Base-by-base conservation (phyloP, 2,797 vertebrate genomes). In the Hemitrygon akajei region DNA sequence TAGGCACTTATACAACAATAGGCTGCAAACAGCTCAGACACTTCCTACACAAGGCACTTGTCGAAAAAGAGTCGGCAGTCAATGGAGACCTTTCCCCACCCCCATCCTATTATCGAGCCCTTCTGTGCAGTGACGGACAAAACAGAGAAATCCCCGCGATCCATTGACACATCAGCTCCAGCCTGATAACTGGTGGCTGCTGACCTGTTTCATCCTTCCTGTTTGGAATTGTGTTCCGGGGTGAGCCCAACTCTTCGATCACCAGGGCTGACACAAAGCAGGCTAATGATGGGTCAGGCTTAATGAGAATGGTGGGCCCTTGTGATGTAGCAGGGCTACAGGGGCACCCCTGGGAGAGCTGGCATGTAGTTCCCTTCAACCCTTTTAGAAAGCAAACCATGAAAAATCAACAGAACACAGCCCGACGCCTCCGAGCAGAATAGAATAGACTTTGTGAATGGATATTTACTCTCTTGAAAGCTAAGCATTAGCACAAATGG, bases 231-330 rank as follows among this genome's bases (percentile, higher is more conserved):
- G 95, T 93, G 84, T 95, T 95, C 95, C 96, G 94, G 95, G 47
- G 96, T 95, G 95, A 95, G 63, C 63, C 96, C 96, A 96, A 95
- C 96, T 97, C 97, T 98, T 98, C 97, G 97, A 98, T 98, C 97
- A 98, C 97, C 97, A 97, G 97, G 95, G 96, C 95, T 96, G 94
- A 95, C 96, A 98, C 97, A 97, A 97, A 97, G 97, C 96, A 95
- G 97, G 96, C 97, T 98, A 98, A 98, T 97, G 97, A 97, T 97
- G 97, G 97, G 98, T 98, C 97, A 97, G 96, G 95, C 97, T 98
- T 98, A 98, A 98, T 98, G 97, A 97, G 97, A 97, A 96, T 96
- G 95, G 97, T 94, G 95, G 97, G 95, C 94, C 95, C 95, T 95
- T 95, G 96, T 97, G 97, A 97, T 96, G 96, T 96, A 94, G 93